Evolutionary conservation across 2,113 vertebrate species (phyloP).

Genomic region (Edolisoma coerulescens): DNA sequence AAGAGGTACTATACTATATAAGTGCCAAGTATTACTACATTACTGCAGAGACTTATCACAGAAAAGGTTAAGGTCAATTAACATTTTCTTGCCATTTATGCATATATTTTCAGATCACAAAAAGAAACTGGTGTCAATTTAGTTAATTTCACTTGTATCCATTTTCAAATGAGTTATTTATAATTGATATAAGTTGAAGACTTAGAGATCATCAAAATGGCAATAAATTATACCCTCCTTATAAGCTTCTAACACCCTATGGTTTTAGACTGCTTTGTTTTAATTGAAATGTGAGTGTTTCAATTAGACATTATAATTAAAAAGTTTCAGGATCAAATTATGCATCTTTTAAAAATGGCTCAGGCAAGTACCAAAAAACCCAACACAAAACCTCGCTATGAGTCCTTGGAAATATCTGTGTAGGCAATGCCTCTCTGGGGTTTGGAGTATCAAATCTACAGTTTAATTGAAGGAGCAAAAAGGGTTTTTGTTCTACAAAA

Average conservation of each 20-base stretch:
- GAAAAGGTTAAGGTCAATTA: slow-evolving; percentile 62
- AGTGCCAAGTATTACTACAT: slow-evolving; percentile 14
- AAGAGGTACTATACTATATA: slow-evolving; percentile 10
- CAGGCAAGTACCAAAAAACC: not conserved
- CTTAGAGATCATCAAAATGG: slow-evolving; percentile 40
- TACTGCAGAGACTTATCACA: slow-evolving; percentile 34
- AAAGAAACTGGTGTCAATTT: slow-evolving; percentile 42
- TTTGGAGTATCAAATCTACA: not conserved
- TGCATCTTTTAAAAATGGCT: slow-evolving; percentile 8
- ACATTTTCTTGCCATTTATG: slow-evolving; percentile 53
- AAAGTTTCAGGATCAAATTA: slow-evolving; percentile 57
- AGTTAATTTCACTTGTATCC: slow-evolving; percentile 45
- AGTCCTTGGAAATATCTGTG: not conserved
- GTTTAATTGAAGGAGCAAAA: not conserved
- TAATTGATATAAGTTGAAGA: slow-evolving; percentile 54
- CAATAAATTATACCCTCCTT: slow-evolving; percentile 55
- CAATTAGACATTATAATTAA: slow-evolving; percentile 58
- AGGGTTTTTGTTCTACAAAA: not conserved
- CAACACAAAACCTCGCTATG: not conserved
- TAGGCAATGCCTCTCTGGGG: not conserved
- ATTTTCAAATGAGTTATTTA: slow-evolving; percentile 57
- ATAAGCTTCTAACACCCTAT: slow-evolving; percentile 45
- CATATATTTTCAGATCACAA: slow-evolving; percentile 37
- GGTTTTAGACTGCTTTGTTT: slow-evolving; percentile 56
- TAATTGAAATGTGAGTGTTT: slow-evolving; percentile 53